Evolutionary conservation across 2,113 vertebrate species (phyloP), one percentile per base, ranked within the genome.

Genomic region (Pelodiscus sinensis): DNA sequence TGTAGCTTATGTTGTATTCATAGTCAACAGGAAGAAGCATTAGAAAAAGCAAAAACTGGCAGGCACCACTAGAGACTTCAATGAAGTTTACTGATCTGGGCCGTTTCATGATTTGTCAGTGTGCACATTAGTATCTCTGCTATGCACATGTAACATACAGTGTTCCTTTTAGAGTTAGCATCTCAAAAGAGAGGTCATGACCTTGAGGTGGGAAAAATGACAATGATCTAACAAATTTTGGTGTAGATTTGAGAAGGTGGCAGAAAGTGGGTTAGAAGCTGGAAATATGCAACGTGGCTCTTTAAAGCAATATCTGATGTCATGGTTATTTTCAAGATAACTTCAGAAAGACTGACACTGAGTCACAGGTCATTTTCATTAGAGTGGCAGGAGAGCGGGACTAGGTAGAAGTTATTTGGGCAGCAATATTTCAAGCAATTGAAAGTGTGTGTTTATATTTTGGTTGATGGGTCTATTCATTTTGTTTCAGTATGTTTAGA

Each of bases 361-460:
- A 44, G 3, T 58, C 51, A 0, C 1, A 29, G 2, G 51, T 3
- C 57, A 1, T 38, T 54, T 44, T 14, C 83, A 14, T 84, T 18
- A 9, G 14, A 3, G 68, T 78, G 55, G 29, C n/a, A 11, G 55
- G 51, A 51, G 10, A 51, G 51, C 60, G 31, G 35, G 55, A 77
- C 65, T n/a, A 58, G 65, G 57, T 58, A 75, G 38, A 52, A 52
- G 77, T 54, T 29, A 51, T 52, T 38, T 81, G 88, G 79, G 15
- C 2, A 83, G 1, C 8, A 71, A 44, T 22, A 31, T 11, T 56
- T 54, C 78, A 71, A 94, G 44, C 51, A 27, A 25, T 16, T 86
- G 62, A 81, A 77, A 62, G 56, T 25, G 21, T 58, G 22, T 71
- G 29, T 54, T 44, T 44, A 8, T 55, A n/a, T 80, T 86, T 93